phyloP scores from a whole-genome alignment of 1,140 invertebrate genomes.

The Triops cancriformis region DNA sequence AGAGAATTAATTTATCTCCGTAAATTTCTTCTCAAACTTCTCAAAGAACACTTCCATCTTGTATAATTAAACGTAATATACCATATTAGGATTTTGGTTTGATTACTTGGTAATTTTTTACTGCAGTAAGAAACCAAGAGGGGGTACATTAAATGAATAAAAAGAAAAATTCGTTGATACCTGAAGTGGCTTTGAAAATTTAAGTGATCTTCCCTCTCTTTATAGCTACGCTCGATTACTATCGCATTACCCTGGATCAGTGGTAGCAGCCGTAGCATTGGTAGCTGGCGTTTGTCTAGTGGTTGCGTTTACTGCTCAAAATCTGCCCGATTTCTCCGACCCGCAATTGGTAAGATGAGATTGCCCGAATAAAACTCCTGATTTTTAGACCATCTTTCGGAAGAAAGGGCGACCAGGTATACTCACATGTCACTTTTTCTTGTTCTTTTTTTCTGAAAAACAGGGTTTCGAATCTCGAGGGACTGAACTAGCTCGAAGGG shows the following conservation, averaged over 20 bases:
- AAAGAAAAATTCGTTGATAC: too few relatives aligned
- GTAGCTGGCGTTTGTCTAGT: conserved; percentile 60
- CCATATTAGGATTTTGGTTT: too few relatives aligned
- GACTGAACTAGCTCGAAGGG: conserved; percentile 62
- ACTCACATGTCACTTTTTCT: not conserved
- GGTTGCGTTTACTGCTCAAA: conserved; percentile 56
- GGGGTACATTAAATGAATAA: too few relatives aligned
- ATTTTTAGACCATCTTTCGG: not conserved
- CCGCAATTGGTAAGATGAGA: conserved; percentile 51
- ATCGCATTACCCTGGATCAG: conserved; percentile 62
- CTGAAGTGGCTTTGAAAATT: not conserved
- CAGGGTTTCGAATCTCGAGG: conserved; percentile 84
- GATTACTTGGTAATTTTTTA: too few relatives aligned
- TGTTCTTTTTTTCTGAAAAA: conserved; percentile 29
- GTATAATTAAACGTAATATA: too few relatives aligned
- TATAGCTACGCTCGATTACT: conserved; percentile 53
- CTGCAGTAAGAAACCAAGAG: too few relatives aligned
- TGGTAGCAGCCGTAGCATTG: conserved; percentile 56
- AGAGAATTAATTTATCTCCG: too few relatives aligned
- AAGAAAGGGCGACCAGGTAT: not conserved
- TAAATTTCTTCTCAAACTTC: too few relatives aligned
- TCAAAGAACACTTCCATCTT: too few relatives aligned
- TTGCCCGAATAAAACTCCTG: not conserved
- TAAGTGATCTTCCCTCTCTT: not conserved
- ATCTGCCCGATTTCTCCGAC: conserved; percentile 65